Conservation (phyloP, 2,888 invertebrate genomes). For the Drosophila rellima region DNA sequence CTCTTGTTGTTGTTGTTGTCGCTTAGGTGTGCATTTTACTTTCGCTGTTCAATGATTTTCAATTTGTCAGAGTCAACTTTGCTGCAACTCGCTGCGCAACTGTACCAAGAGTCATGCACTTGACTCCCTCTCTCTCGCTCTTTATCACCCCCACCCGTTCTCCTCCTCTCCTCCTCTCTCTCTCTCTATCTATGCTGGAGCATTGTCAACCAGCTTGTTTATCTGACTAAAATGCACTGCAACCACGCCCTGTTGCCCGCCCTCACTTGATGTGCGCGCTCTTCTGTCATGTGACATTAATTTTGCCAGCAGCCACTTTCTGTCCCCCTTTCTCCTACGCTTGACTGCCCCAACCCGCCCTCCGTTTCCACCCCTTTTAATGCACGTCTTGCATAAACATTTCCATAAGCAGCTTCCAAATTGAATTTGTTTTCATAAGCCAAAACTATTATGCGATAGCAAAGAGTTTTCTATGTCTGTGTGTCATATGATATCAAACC, state of each 20-base stretch:
- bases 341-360: background rate
- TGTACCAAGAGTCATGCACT: conserved; percentile 66
- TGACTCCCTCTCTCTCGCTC: background rate
- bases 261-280: conserved; percentile 8
- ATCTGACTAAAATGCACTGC: conserved; percentile 68
- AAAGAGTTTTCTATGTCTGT: conserved; percentile 48
- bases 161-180: background rate
- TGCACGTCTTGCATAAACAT: conserved; percentile 78
- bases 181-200: background rate
- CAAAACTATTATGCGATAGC: conserved; percentile 75
- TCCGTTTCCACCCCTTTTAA: conserved; percentile 10
- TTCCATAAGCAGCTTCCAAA: conserved; percentile 79
- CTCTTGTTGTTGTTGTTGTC: conserved; percentile 6
- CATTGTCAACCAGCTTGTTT: conserved; percentile 53
- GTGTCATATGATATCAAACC: conserved; percentile 24
- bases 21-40: conserved; percentile 65
- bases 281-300: conserved; percentile 72
- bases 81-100: conserved; percentile 46
- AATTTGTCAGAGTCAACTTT: conserved; percentile 76
- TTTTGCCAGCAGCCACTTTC: conserved; percentile 37
- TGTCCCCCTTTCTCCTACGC: background rate
- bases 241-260: conserved; percentile 44
- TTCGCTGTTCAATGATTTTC: conserved; percentile 75
- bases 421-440: conserved; percentile 81
- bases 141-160: conserved; percentile 1